phyloP scores from a whole-genome alignment of 2,888 invertebrate species.

The Heliconius erato region DNA sequence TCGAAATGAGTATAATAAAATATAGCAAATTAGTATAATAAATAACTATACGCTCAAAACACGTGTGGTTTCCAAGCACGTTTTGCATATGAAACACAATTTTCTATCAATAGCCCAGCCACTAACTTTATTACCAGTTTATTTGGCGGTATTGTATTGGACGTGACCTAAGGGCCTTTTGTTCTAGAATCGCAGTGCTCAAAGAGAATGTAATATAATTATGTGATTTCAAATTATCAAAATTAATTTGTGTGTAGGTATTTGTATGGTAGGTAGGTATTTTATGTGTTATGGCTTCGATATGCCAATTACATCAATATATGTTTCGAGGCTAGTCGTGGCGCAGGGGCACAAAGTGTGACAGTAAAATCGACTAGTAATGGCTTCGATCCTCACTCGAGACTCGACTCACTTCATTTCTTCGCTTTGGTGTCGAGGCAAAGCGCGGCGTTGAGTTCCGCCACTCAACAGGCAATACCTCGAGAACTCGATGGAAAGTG shows the following conservation, averaged over 20 bases:
- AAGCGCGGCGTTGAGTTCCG: too few relatives aligned
- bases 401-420: too few relatives aligned
- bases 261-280: background rate
- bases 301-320: background rate
- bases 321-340: too few relatives aligned
- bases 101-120: slow-evolving; percentile 8
- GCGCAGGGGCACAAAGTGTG: too few relatives aligned
- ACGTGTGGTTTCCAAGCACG: background rate
- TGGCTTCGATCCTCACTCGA: too few relatives aligned
- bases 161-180: background rate
- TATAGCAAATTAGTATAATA: background rate
- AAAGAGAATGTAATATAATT: background rate
- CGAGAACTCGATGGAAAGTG: too few relatives aligned
- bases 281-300: background rate
- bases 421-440: too few relatives aligned
- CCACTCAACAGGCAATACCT: too few relatives aligned
- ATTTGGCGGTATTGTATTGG: slow-evolving; percentile 12
- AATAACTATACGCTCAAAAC: background rate
- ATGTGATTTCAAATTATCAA: background rate
- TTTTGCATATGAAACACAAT: slow-evolving; percentile 14
- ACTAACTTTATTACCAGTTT: slow-evolving; percentile 16
- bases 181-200: background rate
- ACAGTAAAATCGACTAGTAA: too few relatives aligned
- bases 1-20: too few relatives aligned
- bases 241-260: background rate